A percentile compares a stretch with the other conserved stretches of the same genome.
These are phyloP conservation scores for Podilymbus podiceps DNA, from an alignment of 2,113 vertebrate species.

Conservation along the genomic window DNA sequence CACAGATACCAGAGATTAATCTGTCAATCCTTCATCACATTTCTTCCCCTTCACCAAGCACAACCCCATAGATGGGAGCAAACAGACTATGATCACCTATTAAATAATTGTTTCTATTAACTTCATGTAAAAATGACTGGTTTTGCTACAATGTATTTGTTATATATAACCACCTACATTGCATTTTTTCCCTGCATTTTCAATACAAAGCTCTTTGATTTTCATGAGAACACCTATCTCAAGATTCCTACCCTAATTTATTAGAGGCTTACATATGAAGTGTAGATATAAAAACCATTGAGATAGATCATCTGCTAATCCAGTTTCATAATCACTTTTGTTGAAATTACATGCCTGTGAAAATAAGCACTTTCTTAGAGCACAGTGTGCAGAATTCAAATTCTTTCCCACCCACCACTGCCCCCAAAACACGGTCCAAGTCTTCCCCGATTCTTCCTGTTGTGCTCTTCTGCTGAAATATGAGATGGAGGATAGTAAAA, in stretches of 20 bases:
- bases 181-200: neutral
- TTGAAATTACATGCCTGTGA: neutral
- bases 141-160: neutral
- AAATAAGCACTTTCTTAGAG: neutral
- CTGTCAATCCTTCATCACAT: neutral
- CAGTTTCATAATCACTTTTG: neutral
- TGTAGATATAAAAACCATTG: neutral
- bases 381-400: neutral
- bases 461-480: neutral
- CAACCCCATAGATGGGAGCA: accelerated
- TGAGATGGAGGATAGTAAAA: neutral
- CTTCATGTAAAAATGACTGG: neutral
- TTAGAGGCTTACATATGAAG: neutral
- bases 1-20: neutral
- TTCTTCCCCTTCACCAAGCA: neutral
- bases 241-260: neutral
- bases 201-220: neutral
- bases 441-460: neutral
- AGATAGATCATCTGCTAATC: neutral
- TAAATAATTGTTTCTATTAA: neutral
- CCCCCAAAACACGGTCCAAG: neutral
- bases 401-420: neutral
- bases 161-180: neutral
- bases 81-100: neutral
- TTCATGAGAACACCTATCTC: accelerated